These are phyloP conservation scores for Strigops habroptila DNA, from an alignment of 2,113 vertebrate species.

Conservation along the genomic window DNA sequence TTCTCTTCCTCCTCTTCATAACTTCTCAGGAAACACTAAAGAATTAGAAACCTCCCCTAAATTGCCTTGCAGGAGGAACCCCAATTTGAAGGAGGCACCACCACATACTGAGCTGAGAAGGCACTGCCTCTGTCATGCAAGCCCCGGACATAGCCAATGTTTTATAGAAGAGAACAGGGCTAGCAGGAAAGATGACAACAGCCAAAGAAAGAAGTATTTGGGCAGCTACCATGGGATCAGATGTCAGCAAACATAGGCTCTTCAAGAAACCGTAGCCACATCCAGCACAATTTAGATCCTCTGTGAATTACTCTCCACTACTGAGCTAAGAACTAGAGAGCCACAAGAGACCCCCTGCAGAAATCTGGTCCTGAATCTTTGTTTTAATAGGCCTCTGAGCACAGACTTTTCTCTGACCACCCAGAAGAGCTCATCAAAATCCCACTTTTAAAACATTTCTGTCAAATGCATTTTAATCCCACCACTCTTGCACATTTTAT, in stretches of 20 bases:
- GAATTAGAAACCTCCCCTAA: neutral
- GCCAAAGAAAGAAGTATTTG: neutral
- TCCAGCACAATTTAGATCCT: neutral
- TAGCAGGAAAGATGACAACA: neutral
- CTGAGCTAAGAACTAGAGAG: neutral
- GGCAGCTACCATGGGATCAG: neutral
- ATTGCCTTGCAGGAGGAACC: neutral
- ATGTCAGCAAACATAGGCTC: neutral
- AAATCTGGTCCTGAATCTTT: neutral
- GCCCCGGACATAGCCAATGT: accelerated
- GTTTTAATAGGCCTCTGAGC: neutral
- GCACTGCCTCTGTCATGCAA: accelerated
- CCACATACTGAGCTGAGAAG: neutral
- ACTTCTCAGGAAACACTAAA: neutral
- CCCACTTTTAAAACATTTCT: neutral
- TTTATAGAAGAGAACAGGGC: neutral
- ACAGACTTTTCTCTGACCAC: neutral
- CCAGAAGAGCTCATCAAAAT: neutral
- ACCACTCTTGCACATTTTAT: neutral
- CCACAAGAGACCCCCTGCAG: neutral
- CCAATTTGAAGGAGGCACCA: neutral
- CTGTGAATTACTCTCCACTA: neutral
- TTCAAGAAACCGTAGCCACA: neutral
- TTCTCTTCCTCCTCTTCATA: neutral
- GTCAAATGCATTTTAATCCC: neutral